Conservation (phyloP, 1,140 invertebrate genomes). For the Schlechtendalia chinensis region DNA sequence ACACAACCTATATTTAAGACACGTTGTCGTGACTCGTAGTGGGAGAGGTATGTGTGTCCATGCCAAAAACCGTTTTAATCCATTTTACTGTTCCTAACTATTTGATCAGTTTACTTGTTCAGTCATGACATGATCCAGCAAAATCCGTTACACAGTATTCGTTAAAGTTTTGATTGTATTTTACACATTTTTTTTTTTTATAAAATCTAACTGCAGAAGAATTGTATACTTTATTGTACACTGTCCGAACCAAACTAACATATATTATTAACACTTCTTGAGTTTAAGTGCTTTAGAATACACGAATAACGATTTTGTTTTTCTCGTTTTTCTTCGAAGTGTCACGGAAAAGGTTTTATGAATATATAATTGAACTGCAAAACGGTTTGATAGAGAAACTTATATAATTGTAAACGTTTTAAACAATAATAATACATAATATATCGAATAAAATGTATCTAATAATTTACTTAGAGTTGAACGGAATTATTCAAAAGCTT, state of each 20-base stretch:
- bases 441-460: too few species aligned
- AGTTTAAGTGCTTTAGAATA: background rate
- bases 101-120: slow-evolving; percentile 32
- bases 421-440: too few species aligned
- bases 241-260: background rate
- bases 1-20: slow-evolving; percentile 11
- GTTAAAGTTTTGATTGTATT: background rate
- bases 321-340: background rate
- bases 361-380: background rate
- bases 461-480: too few species aligned
- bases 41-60: background rate
- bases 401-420: too few species aligned
- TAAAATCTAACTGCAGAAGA: too few species aligned
- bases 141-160: slow-evolving; percentile 37
- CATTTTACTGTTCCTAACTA: slow-evolving; percentile 23
- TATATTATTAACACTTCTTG: background rate
- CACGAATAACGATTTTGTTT: background rate
- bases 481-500: too few species aligned
- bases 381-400: background rate
- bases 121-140: slow-evolving; percentile 22
- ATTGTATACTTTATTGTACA: too few species aligned
- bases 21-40: background rate
- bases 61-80: slow-evolving; percentile 31
- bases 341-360: background rate
- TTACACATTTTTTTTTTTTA: slow-evolving; percentile 1